These are phyloP conservation scores for Geococcyx californianus DNA, from an alignment of 2,113 vertebrate species.

Conservation along the genomic window DNA sequence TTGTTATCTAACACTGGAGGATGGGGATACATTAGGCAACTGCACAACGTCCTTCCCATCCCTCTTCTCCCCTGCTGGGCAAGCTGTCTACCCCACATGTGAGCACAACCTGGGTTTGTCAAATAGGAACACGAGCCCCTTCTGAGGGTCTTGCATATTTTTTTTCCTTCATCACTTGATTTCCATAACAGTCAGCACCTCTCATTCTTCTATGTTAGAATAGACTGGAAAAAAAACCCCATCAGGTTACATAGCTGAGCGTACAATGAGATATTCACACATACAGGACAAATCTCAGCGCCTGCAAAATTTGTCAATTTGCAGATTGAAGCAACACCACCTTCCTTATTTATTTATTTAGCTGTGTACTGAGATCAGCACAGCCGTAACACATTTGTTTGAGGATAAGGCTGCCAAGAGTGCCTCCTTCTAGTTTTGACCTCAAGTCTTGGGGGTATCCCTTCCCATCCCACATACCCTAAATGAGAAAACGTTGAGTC, in stretches of 20 bases:
- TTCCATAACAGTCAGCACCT: background rate
- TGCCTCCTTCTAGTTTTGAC: background rate
- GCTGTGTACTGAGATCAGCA: background rate
- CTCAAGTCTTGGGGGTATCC: background rate
- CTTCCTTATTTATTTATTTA: background rate
- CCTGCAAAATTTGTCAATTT: background rate
- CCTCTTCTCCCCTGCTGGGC: accelerated
- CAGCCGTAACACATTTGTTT: background rate
- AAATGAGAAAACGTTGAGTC: background rate
- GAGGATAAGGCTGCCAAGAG: background rate
- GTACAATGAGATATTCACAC: background rate
- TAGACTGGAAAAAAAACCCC: background rate
- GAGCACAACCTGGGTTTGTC: background rate
- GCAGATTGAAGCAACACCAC: background rate
- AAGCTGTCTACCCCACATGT: background rate
- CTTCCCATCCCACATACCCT: background rate
- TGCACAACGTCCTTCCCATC: background rate
- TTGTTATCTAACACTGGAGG: background rate
- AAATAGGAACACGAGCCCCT: background rate
- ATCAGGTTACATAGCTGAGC: background rate
- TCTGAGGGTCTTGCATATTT: background rate
- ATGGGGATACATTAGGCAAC: background rate
- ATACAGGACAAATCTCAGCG: background rate
- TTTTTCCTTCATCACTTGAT: background rate
- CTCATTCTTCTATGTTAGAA: background rate